phyloP scores from a whole-genome alignment of 2,113 vertebrate species.

The Rhizomys pruinosus region DNA sequence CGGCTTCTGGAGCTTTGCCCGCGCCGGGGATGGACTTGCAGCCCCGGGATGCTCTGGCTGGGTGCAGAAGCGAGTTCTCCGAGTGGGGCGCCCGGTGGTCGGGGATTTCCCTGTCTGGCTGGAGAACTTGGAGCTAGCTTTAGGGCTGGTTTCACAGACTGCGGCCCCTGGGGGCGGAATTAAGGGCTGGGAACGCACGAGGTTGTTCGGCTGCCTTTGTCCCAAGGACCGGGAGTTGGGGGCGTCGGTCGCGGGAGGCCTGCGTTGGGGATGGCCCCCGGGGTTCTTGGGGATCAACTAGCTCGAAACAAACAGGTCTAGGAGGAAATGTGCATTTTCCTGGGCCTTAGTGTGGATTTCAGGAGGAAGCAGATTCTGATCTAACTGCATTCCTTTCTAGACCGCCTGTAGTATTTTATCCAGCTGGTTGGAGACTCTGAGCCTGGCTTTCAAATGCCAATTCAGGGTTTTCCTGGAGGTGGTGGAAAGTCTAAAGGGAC shows the following conservation, averaged over 20 bases:
- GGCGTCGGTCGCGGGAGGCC: background rate
- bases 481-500: background rate
- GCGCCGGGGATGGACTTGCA: background rate
- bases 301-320: background rate
- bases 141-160: background rate
- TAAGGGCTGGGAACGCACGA: background rate
- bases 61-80: background rate
- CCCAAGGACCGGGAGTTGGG: background rate
- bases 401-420: background rate
- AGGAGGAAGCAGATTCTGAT: constrained; percentile 44
- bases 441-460: constrained; percentile 58
- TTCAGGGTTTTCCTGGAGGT: constrained; percentile 37
- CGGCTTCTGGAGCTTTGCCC: background rate
- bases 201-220: constrained; percentile 58
- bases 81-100: background rate
- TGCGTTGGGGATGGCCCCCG: background rate
- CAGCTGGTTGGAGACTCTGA: background rate
- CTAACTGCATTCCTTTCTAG: constrained; percentile 60
- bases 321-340: background rate
- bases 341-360: background rate
- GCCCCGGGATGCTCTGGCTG: background rate
- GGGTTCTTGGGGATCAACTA: background rate
- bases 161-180: background rate
- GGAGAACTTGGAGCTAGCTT: background rate
- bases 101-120: background rate